These are phyloP conservation scores for Bombus waltoni DNA, from an alignment of 1,140 invertebrate species.

Conservation along the genomic window DNA sequence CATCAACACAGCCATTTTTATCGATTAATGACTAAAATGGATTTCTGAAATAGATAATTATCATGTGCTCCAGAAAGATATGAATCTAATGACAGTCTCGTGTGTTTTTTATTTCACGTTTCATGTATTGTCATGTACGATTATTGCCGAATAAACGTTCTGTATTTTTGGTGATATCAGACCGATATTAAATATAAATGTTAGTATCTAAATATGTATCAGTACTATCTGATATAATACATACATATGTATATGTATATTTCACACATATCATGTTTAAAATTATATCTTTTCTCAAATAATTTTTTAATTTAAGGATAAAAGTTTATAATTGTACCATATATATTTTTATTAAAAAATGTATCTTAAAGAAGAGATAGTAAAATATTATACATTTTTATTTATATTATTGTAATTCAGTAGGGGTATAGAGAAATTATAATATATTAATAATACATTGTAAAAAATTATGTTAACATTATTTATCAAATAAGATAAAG, in stretches of 20 bases:
- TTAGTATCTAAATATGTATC: not conserved
- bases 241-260: not conserved
- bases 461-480: not conserved
- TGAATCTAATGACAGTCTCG: not conserved
- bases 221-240: not conserved
- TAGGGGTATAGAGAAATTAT: too few species aligned
- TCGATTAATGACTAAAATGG: not conserved
- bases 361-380: not conserved
- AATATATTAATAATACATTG: not conserved
- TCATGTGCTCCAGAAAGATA: not conserved
- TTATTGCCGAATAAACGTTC: not conserved
- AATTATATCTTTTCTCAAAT: not conserved
- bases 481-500: not conserved
- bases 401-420: not conserved
- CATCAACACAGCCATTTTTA: conserved; percentile 50
- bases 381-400: not conserved
- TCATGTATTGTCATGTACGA: not conserved
- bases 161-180: too few species aligned
- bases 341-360: not conserved
- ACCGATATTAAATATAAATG: not conserved
- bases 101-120: not conserved
- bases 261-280: not conserved
- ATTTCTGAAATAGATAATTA: not conserved
- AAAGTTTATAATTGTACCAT: not conserved
- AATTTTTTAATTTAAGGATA: not conserved